Evolutionary conservation across 1,140 invertebrate genomes (phyloP).

Genomic region (Philotrypesis tridentata): DNA sequence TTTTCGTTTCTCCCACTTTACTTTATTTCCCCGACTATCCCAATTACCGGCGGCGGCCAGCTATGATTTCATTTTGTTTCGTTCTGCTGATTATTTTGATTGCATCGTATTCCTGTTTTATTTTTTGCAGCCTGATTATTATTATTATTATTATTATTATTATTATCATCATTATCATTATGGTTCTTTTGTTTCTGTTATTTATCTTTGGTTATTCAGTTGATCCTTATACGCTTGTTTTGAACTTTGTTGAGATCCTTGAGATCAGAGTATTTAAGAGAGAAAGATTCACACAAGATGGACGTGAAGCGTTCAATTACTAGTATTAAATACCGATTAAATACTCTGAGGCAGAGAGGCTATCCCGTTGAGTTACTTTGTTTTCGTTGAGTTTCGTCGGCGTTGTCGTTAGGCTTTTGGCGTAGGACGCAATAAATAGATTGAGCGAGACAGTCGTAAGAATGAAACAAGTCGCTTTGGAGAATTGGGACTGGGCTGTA

Average conservation of each 20-base stretch:
- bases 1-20: slow-evolving; percentile 48
- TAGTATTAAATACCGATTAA: background rate
- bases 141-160: slow-evolving; percentile 28
- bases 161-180: background rate
- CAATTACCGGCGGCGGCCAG: background rate
- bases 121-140: slow-evolving; percentile 18
- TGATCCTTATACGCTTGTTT: slow-evolving; percentile 53
- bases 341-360: slow-evolving; percentile 47
- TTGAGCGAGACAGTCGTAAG: slow-evolving; percentile 62
- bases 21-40: background rate
- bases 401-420: slow-evolving; percentile 72
- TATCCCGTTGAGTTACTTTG: slow-evolving; percentile 47
- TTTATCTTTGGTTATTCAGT: slow-evolving; percentile 15
- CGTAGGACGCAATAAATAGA: slow-evolving; percentile 65
- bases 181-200: background rate
- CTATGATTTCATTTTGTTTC: slow-evolving; percentile 9
- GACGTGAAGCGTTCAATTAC: background rate
- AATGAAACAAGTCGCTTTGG: slow-evolving; percentile 61
- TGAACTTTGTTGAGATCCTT: slow-evolving; percentile 57
- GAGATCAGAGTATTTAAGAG: slow-evolving; percentile 48
- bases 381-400: slow-evolving; percentile 62
- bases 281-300: background rate
- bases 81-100: slow-evolving; percentile 24
- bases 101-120: background rate
- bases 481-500: slow-evolving; percentile 72